Percentiles rank a stretch among this genome's conserved stretches.
phyloP scores from a whole-genome alignment of 2,888 invertebrate species.

The Drosophila algonquin region DNA sequence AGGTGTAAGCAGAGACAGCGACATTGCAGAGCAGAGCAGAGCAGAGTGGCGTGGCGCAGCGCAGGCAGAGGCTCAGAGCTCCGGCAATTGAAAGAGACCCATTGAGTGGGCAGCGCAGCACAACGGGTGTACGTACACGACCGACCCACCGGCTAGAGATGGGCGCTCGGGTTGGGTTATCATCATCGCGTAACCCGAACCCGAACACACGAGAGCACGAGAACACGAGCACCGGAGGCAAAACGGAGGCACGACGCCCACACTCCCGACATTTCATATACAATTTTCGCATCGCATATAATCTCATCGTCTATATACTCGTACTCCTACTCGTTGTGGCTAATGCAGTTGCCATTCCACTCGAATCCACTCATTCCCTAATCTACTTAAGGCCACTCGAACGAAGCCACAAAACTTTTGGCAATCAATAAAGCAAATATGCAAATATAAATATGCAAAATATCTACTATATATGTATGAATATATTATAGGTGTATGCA shows the following conservation, averaged over 20 bases:
- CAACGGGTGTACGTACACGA: conserved; percentile 17
- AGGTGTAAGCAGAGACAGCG: conserved; percentile 22
- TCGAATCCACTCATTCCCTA: background rate
- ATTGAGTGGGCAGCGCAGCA: conserved; percentile 64
- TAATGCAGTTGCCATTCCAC: background rate
- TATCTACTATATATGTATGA: too few species aligned
- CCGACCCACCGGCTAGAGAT: conserved; percentile 44
- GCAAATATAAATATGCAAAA: too few species aligned
- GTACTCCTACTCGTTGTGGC: background rate
- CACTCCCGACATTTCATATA: too few species aligned
- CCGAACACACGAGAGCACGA: background rate
- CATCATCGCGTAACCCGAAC: background rate
- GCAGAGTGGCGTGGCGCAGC: background rate
- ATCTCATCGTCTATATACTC: too few species aligned
- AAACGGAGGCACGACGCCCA: background rate
- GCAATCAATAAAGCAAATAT: too few species aligned
- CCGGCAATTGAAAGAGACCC: conserved; percentile 73
- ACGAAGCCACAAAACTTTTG: background rate
- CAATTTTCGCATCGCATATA: too few species aligned
- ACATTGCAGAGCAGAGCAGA: background rate
- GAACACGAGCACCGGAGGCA: background rate
- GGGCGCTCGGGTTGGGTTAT: background rate
- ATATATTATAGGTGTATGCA: too few species aligned
- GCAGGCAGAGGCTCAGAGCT: conserved; percentile 46
- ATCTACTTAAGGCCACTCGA: background rate